phyloP scores from a whole-genome alignment of 2,113 vertebrate species.

The Crypturellus undulatus region DNA sequence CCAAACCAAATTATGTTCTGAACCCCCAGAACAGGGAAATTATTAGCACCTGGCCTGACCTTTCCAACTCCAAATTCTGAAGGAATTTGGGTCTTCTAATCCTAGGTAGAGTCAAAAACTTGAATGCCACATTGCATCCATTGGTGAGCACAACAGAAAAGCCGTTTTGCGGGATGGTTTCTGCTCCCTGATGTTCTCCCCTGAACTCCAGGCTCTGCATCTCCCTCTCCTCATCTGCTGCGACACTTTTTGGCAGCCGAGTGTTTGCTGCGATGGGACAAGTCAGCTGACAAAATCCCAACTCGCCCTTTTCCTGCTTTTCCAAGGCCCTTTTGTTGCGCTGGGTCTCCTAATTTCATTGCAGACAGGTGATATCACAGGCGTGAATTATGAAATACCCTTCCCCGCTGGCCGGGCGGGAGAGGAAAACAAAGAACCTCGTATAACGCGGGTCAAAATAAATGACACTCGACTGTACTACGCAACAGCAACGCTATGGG shows the following conservation, averaged over 20 bases:
- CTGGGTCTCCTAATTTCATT: neutral
- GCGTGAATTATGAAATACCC: neutral
- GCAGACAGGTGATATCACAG: constrained; percentile 41
- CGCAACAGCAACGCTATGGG: neutral
- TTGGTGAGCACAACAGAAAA: neutral
- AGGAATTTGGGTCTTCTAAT: neutral
- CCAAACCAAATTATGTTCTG: neutral
- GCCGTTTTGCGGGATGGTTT: neutral
- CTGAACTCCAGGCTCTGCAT: accelerated
- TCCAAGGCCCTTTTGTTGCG: neutral
- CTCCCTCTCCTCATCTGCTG: neutral
- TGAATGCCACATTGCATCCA: neutral
- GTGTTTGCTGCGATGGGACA: neutral
- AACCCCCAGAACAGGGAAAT: too few species aligned
- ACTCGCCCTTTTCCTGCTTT: neutral
- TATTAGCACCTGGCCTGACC: neutral
- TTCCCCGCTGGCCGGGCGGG: neutral
- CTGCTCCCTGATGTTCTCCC: neutral
- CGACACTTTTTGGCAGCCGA: neutral
- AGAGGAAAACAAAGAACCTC: constrained; percentile 25
- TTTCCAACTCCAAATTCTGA: neutral
- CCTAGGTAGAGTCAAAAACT: neutral
- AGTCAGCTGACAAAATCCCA: neutral
- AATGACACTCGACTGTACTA: neutral
- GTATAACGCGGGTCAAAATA: neutral